Evolutionary conservation across 2,113 vertebrate species (phyloP), one percentile per base, ranked within the genome.

Genomic region (Mohoua ochrocephala): DNA sequence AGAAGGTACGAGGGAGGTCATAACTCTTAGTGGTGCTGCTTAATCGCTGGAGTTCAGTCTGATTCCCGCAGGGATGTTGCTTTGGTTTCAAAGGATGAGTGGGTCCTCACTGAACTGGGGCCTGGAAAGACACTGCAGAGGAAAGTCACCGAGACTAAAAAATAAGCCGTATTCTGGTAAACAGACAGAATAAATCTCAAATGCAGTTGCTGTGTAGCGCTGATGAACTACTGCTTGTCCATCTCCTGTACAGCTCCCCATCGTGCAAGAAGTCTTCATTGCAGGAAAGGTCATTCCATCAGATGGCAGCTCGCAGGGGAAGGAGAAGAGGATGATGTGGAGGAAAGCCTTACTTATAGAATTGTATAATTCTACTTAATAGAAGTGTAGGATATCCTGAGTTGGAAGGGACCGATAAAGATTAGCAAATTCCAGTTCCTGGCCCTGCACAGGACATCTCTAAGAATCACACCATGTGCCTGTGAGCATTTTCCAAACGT

Each of bases 211-310:
- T 12, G 11, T 31, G 44, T 39, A n/a, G 10, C 21, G 2, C 2
- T 24, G 21, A 4, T 42, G 10, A 57, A 14, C 30, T 27, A 1
- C 24, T 42, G 27, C 54, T 76, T 0, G 1, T 33, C 61, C 21
- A 1, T 24, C 9, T 45, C 23, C 64, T 2, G 0, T 13, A 7
- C 6, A 30, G 12, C 35, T 71, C 3, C 31, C 35, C 28, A 8
- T 42, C 28, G 2, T 65, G 35, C 20, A 16, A 52, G 59, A 27
- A 18, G 26, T 13, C 31, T 19, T 22, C 12, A 10, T 21, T 31
- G 35, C 13, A 39, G 60, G 47, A 57, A 42, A 20, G 30, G 19
- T 3, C 21, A 17, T 31, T 63, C 26, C 7, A 11, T 59, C 37
- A 13, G 23, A 2, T 52, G 69, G 52, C 24, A 31, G 6, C 50